Evolutionary conservation across 2,113 vertebrate genomes (phyloP).

Genomic region (Haemorhous mexicanus): DNA sequence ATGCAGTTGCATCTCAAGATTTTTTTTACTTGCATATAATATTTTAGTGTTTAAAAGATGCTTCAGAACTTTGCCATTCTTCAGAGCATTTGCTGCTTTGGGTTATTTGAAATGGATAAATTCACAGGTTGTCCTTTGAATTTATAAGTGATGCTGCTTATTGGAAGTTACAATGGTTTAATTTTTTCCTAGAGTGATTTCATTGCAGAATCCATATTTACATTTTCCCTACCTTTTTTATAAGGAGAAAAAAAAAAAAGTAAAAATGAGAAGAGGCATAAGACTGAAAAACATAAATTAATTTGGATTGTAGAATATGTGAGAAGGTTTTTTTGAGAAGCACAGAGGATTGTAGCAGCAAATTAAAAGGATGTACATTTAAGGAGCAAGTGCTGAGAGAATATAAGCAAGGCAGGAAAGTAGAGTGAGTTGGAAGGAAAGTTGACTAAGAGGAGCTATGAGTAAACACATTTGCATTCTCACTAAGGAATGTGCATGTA

Average conservation of each 20-base stretch:
- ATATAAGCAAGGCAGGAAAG: background rate
- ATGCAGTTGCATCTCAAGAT: background rate
- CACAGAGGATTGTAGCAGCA: background rate
- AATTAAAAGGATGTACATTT: background rate
- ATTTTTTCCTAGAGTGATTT: background rate
- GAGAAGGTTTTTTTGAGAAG: background rate
- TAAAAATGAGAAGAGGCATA: background rate
- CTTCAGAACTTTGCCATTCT: background rate
- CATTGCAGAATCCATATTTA: background rate
- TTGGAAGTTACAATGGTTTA: background rate
- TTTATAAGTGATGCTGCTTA: background rate
- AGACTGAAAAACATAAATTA: background rate
- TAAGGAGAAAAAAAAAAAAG: background rate
- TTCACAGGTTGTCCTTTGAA: background rate
- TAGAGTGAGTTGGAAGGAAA: background rate
- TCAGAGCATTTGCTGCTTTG: background rate
- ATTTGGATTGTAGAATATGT: background rate
- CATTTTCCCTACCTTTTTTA: background rate
- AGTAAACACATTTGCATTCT: background rate
- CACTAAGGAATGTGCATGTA: background rate
- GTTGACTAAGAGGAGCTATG: background rate
- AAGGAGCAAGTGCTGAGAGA: background rate
- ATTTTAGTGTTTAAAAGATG: background rate
- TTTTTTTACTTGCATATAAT: background rate
- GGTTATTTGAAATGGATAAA: background rate